Evolutionary conservation across 2,888 invertebrate genomes (phyloP), one percentile per base, ranked within the genome.

Genomic region (Caenorhabditis imperialis): DNA sequence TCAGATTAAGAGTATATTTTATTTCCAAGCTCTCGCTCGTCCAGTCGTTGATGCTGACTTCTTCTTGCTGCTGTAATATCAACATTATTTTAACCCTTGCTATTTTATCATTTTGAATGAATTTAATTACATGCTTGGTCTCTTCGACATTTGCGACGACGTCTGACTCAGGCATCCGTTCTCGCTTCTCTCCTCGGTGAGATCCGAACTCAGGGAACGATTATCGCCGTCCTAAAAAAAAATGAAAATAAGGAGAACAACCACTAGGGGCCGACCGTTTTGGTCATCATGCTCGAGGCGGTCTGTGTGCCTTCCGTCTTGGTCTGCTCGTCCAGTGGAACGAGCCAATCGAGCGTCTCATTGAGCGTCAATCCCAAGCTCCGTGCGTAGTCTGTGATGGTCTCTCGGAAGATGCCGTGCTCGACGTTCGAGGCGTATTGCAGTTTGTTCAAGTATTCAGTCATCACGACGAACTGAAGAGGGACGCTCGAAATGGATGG

Each of bases 371-470:
- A 14, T 23, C 33, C 30, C 5, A 12, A 4, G n/a, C 40, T n/a
- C 16, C 73, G 40, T 4, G 65, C 73, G 25, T 67, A 67, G 12
- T 73, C 73, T 2, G 61, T 73, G 22, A 73, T 65, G 0, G 54
- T 37, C 27, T 73, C 73, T 12, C 73, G 73, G 23, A 73, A 60
- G 2, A 73, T 30, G 62, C 58, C 54, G 20, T 48, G 61, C 25
- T 67, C 61, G 12, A 73, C 73, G 2, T 58, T 58, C 12, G 73
- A 58, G 6, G 12, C 6, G 47, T 47, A 73, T 4, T 48, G 22
- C 50, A 73, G 44, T 10, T 35, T 38, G 16, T 73, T 67, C 23
- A 73, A 23, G 25, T 72, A 72, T 5, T 53, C 54, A 12, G 48
- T 45, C 38, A 63, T 58, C 12, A 44, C 40, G 3, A 16, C 18